Conservation (phyloP, 2,888 invertebrate species). For the Eupithecia insigniata region DNA sequence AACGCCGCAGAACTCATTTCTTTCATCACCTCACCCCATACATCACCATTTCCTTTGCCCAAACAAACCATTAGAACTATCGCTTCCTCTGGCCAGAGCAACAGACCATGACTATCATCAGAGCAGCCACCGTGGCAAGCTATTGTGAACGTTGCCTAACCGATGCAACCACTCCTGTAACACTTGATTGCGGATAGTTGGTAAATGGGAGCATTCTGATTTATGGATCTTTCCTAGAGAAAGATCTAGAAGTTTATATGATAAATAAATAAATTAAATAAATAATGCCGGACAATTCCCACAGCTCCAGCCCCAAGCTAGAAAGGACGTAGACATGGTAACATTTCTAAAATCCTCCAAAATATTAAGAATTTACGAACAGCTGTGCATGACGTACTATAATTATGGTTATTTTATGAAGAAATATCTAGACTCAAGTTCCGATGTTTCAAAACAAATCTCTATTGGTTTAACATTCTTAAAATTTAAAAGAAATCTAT, state of each 20-base stretch:
- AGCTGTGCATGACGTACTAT: neutral
- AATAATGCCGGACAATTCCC: no score
- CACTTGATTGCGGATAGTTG: constrained; percentile 70
- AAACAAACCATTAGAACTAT: constrained; percentile 20
- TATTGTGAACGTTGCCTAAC: constrained; percentile 50
- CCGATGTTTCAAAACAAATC: neutral
- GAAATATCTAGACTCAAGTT: neutral
- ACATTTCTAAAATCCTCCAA: neutral
- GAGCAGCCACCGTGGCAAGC: constrained; percentile 56
- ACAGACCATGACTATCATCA: constrained; percentile 68
- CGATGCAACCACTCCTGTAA: constrained; percentile 70
- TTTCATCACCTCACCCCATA: constrained; percentile 4
- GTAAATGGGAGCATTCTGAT: constrained; percentile 58
- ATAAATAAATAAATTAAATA: no score
- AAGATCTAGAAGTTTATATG: neutral
- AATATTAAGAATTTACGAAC: neutral
- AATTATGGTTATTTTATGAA: neutral
- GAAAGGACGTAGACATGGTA: neutral
- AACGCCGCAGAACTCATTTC: neutral
- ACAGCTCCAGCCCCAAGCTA: no score
- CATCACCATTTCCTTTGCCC: neutral
- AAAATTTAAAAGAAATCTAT: neutral
- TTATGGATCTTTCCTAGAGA: constrained; percentile 32
- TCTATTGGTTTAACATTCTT: neutral
- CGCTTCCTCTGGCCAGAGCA: constrained; percentile 29